Conservation (phyloP, 2,797 vertebrate species). For the Enteromius radiatus region DNA sequence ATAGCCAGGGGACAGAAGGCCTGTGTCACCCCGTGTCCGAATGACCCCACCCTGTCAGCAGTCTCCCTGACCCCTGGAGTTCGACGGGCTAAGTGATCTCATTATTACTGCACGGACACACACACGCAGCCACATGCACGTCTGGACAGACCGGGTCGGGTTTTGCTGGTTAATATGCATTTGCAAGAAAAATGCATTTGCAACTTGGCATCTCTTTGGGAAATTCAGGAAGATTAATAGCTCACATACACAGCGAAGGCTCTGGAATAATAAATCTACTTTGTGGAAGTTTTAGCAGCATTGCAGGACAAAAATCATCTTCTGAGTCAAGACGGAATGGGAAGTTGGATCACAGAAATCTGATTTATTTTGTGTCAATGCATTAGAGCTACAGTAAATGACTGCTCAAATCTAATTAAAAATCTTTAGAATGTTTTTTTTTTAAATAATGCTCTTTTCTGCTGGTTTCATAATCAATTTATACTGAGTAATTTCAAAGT, state of each 20-base stretch:
- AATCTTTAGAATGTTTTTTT: constrained; percentile 38
- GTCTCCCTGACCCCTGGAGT: constrained; percentile 56
- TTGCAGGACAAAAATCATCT: constrained; percentile 21
- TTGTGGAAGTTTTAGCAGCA: constrained; percentile 33
- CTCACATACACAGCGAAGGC: constrained; percentile 5
- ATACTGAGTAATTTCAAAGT: constrained; percentile 31
- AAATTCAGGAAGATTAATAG: constrained; percentile 9
- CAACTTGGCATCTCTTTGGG: constrained; percentile 19
- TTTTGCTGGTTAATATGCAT: constrained; percentile 1
- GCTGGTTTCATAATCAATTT: constrained; percentile 44
- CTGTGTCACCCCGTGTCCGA: constrained; percentile 36
- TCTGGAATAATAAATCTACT: constrained; percentile 37
- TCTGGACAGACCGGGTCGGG: constrained; percentile 18
- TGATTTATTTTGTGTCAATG: constrained; percentile 42
- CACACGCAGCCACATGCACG: constrained; percentile 35
- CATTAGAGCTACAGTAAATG: constrained; percentile 46
- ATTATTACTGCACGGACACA: constrained; percentile 59
- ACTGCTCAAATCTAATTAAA: constrained; percentile 53
- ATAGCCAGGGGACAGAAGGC: constrained; percentile 46
- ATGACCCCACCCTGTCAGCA: constrained; percentile 55
- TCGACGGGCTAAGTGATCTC: constrained; percentile 59
- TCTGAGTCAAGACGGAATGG: constrained; percentile 16
- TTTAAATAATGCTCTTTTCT: constrained; percentile 47
- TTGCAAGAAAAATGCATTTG: constrained; percentile 11
- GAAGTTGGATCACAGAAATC: constrained; percentile 36